Evolutionary conservation across 2,113 vertebrate genomes (phyloP), one percentile per base, ranked within the genome.

Genomic region (Chionodraco myersi): DNA sequence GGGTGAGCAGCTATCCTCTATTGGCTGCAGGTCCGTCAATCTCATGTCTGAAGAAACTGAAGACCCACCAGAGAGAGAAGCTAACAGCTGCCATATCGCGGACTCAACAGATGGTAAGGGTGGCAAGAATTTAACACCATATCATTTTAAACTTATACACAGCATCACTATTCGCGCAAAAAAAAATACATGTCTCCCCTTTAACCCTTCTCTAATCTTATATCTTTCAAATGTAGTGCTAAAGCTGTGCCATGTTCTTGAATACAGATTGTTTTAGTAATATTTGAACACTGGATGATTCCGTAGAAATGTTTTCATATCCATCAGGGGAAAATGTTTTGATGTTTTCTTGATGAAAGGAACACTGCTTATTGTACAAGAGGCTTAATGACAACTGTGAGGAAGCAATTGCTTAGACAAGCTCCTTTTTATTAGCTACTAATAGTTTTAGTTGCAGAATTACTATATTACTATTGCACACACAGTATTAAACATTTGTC

Each of bases 101-200:
- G 83, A 77, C 84, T 62, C 64, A 92, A 69, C 91, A 94, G 92
- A 92, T 92, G 90, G 90, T 16, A 26, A 75, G 8, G 65, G 80
- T 84, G 79, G 79, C 70, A 72, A 72, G 79, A 88, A 82, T 59
- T 90, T 81, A 91, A 79, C 65, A 66, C 83, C 7, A 21, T 83
- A 87, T 88, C 77, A 83, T 87, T 82, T 80, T 66, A 75, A 88
- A 92, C 45, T 41, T 81, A 52, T 54, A 80, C 79, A 66, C 68
- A 10, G 77, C 69, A 53, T 81, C 74, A 83, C 66, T 48, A 49
- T 83, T 78, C 67, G 4, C 54, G 15, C 11, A 5, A 49, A 61
- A 45, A 84, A 62, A 58, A 56, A 72, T 44, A 49, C n/a, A 44
- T 8, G 30, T 66, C 68, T 63, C 49, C 72, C 64, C 36, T 47